phyloP scores from a whole-genome alignment of 2,888 invertebrate genomes.

The Reticulitermes lucifugus region DNA sequence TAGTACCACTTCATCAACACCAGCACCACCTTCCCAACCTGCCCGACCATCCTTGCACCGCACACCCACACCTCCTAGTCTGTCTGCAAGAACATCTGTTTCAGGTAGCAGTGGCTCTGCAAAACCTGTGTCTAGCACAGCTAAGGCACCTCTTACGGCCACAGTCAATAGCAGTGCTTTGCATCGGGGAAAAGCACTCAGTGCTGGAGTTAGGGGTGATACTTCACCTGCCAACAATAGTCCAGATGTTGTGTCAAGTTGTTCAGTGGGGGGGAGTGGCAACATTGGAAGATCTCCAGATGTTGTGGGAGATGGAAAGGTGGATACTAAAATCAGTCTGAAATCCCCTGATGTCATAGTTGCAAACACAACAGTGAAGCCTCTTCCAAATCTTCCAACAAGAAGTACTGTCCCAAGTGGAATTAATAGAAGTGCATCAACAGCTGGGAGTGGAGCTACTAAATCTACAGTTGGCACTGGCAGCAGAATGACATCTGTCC shows the following conservation, averaged over 20 bases:
- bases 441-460: constrained; percentile 24
- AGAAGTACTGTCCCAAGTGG: constrained; percentile 13
- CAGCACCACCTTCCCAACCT: constrained; percentile 37
- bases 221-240: constrained; percentile 67
- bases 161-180: constrained; percentile 31
- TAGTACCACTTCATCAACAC: constrained; percentile 20
- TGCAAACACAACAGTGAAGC: neutral
- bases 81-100: constrained; percentile 19
- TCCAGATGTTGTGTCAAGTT: constrained; percentile 80
- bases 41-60: constrained; percentile 34
- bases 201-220: constrained; percentile 50
- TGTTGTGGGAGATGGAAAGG: constrained; percentile 58
- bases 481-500: constrained; percentile 12
- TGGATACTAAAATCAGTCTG: constrained; percentile 13
- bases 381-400: constrained; percentile 24
- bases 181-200: neutral
- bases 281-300: constrained; percentile 60
- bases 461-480: constrained; percentile 13
- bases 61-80: constrained; percentile 40
- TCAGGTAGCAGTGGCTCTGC: neutral
- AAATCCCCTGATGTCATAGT: constrained; percentile 43
- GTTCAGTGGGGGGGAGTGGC: constrained; percentile 61
- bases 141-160: constrained; percentile 5
- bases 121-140: constrained; percentile 21
- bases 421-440: constrained; percentile 21